Evolutionary conservation across 1,140 invertebrate genomes (phyloP).

Genomic region (Neotoxoptera formosana): DNA sequence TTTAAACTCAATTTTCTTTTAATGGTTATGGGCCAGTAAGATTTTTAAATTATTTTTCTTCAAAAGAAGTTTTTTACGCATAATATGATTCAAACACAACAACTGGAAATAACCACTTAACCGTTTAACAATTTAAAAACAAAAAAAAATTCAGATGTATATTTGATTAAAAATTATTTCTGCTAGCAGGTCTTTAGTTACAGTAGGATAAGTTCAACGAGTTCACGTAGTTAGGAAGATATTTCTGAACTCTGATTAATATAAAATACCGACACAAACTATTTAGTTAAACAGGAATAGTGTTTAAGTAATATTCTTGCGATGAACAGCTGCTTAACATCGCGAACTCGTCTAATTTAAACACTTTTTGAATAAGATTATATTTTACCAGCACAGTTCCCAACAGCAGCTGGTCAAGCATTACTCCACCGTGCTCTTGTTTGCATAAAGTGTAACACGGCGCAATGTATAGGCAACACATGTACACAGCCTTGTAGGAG

Average conservation of each 20-base stretch:
- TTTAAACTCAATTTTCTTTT: not conserved
- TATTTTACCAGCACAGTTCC: not conserved
- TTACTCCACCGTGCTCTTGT: not conserved
- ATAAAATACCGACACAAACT: too few relatives aligned
- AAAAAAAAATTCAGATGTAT: not conserved
- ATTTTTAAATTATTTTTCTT: conserved; percentile 1
- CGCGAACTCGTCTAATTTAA: rapidly evolving
- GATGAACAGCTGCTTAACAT: too few relatives aligned
- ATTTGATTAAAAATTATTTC: not conserved
- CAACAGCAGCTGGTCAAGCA: not conserved
- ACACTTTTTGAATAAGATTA: not conserved
- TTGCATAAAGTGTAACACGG: not conserved
- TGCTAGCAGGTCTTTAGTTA: not conserved
- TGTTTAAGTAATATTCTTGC: too few relatives aligned
- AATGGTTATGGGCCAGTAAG: not conserved
- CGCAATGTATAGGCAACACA: not conserved
- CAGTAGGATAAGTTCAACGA: not conserved
- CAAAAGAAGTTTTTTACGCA: not conserved
- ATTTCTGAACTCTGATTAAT: not conserved
- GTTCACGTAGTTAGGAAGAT: not conserved
- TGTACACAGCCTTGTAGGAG: not conserved
- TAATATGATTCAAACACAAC: not conserved
- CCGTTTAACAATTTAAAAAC: not conserved
- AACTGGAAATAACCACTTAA: not conserved
- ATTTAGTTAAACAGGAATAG: not conserved